Evolutionary conservation across 2,888 invertebrate species (phyloP).

Genomic region (Orthosia gracilis): DNA sequence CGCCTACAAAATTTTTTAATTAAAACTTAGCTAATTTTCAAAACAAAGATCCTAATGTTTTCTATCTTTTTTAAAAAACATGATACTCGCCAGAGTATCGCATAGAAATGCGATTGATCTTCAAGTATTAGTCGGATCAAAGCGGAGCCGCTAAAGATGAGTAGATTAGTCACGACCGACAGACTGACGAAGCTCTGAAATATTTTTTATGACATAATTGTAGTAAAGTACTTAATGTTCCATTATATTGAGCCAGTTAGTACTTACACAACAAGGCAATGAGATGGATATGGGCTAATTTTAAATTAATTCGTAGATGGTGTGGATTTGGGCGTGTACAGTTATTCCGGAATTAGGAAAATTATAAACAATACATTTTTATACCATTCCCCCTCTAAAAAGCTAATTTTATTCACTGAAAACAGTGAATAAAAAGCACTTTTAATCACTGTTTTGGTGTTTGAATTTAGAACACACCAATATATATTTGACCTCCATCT

Average conservation of each 20-base stretch:
- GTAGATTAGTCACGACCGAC: conserved; percentile 67
- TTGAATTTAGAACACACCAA: too few relatives aligned
- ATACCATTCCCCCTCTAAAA: too few relatives aligned
- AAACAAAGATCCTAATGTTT: not conserved
- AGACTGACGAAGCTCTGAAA: not conserved
- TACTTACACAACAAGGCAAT: conserved; percentile 6
- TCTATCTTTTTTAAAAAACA: conserved; percentile 17
- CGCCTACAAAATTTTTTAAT: too few relatives aligned
- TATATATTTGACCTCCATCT: too few relatives aligned
- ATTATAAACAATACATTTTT: too few relatives aligned
- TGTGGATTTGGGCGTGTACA: too few relatives aligned
- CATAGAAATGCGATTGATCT: too few relatives aligned
- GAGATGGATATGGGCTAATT: not conserved
- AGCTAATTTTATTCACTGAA: too few relatives aligned
- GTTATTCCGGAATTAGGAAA: too few relatives aligned
- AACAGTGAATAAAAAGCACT: too few relatives aligned
- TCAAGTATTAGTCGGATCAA: conserved; percentile 11
- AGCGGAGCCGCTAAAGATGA: conserved; percentile 57
- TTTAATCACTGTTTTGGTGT: too few relatives aligned
- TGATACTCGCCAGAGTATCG: not conserved
- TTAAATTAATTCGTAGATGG: not conserved
- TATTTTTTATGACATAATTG: not conserved
- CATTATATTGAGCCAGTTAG: conserved; percentile 12
- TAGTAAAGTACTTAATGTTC: not conserved
- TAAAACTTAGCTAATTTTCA: not conserved